Base-by-base conservation (phyloP, 2,113 vertebrate genomes). In the Orthonyx spaldingii region DNA sequence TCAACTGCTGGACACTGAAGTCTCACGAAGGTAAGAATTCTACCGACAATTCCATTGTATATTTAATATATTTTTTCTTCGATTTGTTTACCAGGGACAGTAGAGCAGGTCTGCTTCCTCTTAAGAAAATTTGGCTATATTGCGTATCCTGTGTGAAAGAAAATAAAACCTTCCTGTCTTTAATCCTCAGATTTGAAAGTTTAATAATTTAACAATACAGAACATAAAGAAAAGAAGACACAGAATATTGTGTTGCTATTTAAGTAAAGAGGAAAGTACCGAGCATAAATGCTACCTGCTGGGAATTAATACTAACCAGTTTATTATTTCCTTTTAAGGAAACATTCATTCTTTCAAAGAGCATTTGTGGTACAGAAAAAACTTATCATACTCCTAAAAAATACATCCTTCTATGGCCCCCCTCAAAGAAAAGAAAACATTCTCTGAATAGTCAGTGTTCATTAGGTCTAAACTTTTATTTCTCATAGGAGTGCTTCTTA, bases 121-220 rank as follows among this genome's bases (percentile, higher is more conserved):
- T 70, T 46, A 66, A 61, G 33, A 24, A 85, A 64, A 88, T 32
- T 9, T 50, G 28, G 3, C 5, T 42, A 11, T 53, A 42, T 26
- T n/a, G 1, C 0, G 0, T 74, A 18, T 33, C 9, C 9, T 75
- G 2, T 21, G 22, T 61, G 68, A 86, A 61, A 41, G 13, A 84
- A 41, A 69, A 74, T 4, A 53, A 77, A 65, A 49, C 12, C 5
- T 80, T 23, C 2, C 1, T 59, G 4, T 57, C 33, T 65, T 84
- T 61, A 80, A 80, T 42, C 21, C 33, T 80, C 59, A 23, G 8
- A 50, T 39, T 24, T 81, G 42, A 77, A 77, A 90, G 1, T 6
- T 59, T 70, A 69, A 52, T 66, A 28, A 63, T 87, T 84, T 70
- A 86, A 60, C 20, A 53, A 59, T 66, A 42, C 4, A 42, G 42